Base-by-base conservation (phyloP, 2,888 invertebrate genomes). In the Pardosa pseudoannulata region DNA sequence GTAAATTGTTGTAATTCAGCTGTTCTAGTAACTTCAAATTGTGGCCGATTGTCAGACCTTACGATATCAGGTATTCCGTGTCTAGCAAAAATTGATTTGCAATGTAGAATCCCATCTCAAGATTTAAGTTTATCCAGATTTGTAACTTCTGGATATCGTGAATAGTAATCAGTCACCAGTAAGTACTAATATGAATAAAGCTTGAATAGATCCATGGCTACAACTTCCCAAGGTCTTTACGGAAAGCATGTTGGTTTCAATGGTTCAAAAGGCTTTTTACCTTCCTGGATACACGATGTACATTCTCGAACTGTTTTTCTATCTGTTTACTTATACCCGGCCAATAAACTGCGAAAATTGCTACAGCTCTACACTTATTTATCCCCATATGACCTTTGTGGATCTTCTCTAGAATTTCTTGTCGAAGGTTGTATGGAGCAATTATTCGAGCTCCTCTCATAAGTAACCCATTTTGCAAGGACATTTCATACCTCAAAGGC, bases 141-240 rank as follows among this genome's bases (percentile, higher is more conserved):
- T 1, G 28, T 16, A 31, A 31, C 5, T 36, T 68, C 68, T 31
- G 11, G 28, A 29, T 19, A 32, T 7, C 68, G 36, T 16, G 31
- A 28, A 11, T 6, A 19, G 16, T 19, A 32, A 16, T 65, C 65
- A 3, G 65, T 65, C 19, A 65, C 27, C 32, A 68, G 32, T 5
- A 68, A n/a, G 32, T 31, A 68, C 68, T 31, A 68, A 2, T 3
- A 7, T 31, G 16, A 11, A 11, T 29, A 11, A n/a, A 89, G 71
- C 28, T 89, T 74, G 50, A 89, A 89, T 36, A 90, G 65, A 76
- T 90, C 89, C 50, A 88, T 87, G 7, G 86, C 89, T 36, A 89
- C 79, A 23, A 71, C 89, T 78, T 89, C 85, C 90, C 89, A 89
- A 16, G 89, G 89, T 46, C 79, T 83, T 28, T 79, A 36, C 23